These are phyloP conservation scores for Spinus olivaceus DNA, from an alignment of 2,797 vertebrate species.

Conservation along the genomic window DNA sequence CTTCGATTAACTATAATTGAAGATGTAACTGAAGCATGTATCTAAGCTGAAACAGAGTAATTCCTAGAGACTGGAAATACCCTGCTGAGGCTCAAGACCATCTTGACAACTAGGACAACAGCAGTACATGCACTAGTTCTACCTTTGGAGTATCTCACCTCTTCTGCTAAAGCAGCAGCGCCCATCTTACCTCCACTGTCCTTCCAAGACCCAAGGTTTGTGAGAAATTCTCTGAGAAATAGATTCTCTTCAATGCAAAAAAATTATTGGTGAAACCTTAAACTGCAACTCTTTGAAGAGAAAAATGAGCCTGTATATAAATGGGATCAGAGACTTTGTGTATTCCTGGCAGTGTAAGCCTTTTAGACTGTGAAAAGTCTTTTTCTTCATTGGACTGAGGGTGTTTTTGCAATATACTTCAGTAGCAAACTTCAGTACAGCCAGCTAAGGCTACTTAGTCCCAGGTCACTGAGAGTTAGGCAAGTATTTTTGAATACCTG, in stretches of 20 bases:
- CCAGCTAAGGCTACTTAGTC: neutral
- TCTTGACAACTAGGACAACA: neutral
- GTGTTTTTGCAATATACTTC: neutral
- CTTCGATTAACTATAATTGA: neutral
- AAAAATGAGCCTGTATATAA: neutral
- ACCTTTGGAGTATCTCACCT: neutral
- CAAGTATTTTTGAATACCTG: neutral
- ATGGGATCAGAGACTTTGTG: fast-evolving
- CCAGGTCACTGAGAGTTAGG: neutral
- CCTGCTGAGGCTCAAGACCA: neutral
- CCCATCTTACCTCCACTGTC: neutral
- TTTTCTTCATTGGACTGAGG: neutral
- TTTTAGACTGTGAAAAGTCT: neutral
- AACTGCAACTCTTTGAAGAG: neutral
- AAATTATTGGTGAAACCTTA: neutral
- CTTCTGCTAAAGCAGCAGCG: neutral
- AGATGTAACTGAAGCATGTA: neutral
- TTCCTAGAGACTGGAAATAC: neutral
- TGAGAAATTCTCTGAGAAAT: neutral
- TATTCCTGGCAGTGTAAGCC: neutral
- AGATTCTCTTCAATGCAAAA: neutral
- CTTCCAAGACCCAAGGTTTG: neutral
- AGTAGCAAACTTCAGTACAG: neutral
- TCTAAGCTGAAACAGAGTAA: neutral
- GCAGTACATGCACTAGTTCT: fast-evolving